Base-by-base conservation (phyloP, 2,888 invertebrate species). In the Lithophane leautieri region DNA sequence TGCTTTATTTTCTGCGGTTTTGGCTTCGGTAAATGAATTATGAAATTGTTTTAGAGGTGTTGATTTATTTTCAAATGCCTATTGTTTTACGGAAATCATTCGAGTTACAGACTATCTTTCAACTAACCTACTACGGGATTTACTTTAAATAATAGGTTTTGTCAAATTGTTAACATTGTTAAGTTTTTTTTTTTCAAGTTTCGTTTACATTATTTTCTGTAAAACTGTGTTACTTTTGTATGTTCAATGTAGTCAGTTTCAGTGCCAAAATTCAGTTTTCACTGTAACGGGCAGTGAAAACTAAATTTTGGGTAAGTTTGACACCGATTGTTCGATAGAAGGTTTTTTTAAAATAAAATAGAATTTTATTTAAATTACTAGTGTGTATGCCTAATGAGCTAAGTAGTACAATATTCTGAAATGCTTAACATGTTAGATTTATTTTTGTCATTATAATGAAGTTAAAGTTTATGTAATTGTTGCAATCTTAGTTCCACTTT, bases 1-100 rank as follows among this genome's bases (percentile, higher is more conserved):
- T 50, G 56, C 1, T 34, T 25, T 50, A 12, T 40, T 65, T 25
- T 71, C 25, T 78, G 71, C 25, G 58, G 63, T 71, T 78, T 77
- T 19, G 9, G 0, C 14, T 52, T 19, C 7, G 6, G n/a, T 12
- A 14, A 28, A n/a, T 74, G 22, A 44, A 8, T 70, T 25, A 54
- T n/a, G 12, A n/a, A 12, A 62, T 56, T 56, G 2, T 61, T 40
- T 12, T 40, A n/a, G 9, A 54, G 14, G 14, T 54, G 14, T 0
- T 60, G 34, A 40, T 47, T 68, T 28, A 47, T 62, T 61, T 44
- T 7, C 3, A 42, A 54, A 40, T 67, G 19, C 22, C 7, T 61
- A 19, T 7, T 62, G 52, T 22, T 34, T 28, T n/a, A 2, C 14
- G 34, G 47, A 25, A 60, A 50, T 50, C 3, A 22, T 12, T 25